A percentile compares a stretch with the other conserved stretches of the same genome.
Evolutionary conservation across 2,888 invertebrate genomes (phyloP).

Genomic region (Philhelius pedissequus): DNA sequence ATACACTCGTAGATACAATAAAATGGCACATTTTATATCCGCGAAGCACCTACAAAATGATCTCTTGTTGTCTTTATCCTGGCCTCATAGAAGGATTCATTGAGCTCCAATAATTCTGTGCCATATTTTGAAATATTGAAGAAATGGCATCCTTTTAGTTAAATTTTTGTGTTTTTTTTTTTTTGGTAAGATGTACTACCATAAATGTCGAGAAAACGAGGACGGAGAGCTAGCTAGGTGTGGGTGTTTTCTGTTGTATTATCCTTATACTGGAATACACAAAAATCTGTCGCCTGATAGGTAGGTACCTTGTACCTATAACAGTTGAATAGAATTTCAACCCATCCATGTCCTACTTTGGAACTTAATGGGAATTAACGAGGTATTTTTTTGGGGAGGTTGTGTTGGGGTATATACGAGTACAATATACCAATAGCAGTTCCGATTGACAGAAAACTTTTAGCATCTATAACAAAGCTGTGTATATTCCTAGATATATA

Average conservation of each 20-base stretch:
- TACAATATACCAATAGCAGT: too few relatives aligned
- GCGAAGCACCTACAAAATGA: conserved; percentile 14
- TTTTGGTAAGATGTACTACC: background rate
- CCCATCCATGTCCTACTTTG: conserved; percentile 21
- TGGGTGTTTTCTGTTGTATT: background rate
- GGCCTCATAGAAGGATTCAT: background rate
- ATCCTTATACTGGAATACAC: background rate
- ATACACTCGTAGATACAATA: background rate
- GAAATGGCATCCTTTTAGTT: conserved; percentile 2
- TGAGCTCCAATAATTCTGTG: background rate
- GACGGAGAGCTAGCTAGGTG: background rate
- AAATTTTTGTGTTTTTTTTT: background rate
- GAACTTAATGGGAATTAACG: conserved; percentile 58
- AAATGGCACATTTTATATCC: conserved; percentile 5
- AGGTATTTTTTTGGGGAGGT: conserved; percentile 17
- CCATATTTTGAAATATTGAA: conserved; percentile 11
- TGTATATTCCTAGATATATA: background rate
- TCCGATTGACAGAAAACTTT: conserved; percentile 19
- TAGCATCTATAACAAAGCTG: background rate
- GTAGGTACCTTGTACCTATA: too few relatives aligned
- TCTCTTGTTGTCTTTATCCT: background rate
- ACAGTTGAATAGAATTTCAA: conserved; percentile 4
- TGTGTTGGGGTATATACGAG: background rate
- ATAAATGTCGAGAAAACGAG: background rate
- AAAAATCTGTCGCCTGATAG: conserved; percentile 2